Evolutionary conservation across 1,140 invertebrate species (phyloP), one percentile per base, ranked within the genome.

Genomic region (Lutraria rhynchaena): DNA sequence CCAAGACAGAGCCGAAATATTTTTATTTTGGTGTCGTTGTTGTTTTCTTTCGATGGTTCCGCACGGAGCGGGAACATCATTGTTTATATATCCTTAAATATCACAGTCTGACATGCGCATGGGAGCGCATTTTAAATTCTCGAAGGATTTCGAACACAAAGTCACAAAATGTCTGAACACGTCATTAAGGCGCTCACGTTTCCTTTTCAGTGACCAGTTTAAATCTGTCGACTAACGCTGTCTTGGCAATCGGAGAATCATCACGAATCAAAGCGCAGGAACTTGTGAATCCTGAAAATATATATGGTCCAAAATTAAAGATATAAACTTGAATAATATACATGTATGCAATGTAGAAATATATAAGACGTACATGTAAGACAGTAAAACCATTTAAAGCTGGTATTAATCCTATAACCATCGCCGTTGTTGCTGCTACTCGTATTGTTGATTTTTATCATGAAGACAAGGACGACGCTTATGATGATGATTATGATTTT

Each of bases 271-370:
- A 15, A 31, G 63, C 24, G 15, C 63, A 67, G 19, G 63, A 22
- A 27, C 37, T 67, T 27, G 41, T 67, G 24, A 13, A 67, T 49
- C 27, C 63, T 67, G 63, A 15, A 67, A 67, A 49, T 41, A 41
- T 5, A 41, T 41, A 41, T 7, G 37, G 15, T n/a, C n/a, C n/a
- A n/a, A n/a, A n/a, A n/a, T n/a, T n/a, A 44, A 33, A 58, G 5
- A 19, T 19, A 58, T 24, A 55, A 55, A 55, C 15, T 55, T n/a
- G 7, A 7, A 55, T 24, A 11, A 46, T 19, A 11, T 46, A 46
- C 9, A 11, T 11, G 19, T 19, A 46, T 11, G 44, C 9, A 46
- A 46, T 46, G 19, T 46, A 19, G 9, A 11, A 46, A 9, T 46
- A 9, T 19, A 46, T 19, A 46, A 11, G 19, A 11, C 44, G 44